These are phyloP conservation scores for Pangasianodon gigas DNA, from an alignment of 2,113 vertebrate species.

Conservation along the genomic window DNA sequence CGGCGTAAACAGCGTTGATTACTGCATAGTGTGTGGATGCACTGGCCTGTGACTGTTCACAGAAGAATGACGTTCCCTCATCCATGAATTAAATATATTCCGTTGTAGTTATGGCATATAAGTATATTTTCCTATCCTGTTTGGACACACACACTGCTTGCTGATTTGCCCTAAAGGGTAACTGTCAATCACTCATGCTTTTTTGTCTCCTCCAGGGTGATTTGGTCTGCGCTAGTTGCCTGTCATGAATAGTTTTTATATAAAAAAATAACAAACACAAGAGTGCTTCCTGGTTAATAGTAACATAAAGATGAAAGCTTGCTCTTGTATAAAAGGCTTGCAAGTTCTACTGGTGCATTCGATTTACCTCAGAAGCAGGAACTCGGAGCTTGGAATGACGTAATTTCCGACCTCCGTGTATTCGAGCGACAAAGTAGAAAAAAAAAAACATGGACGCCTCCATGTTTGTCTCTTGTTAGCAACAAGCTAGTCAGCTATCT, in stretches of 20 bases:
- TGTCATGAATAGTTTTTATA: not conserved
- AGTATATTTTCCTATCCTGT: not conserved
- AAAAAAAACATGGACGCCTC: not conserved
- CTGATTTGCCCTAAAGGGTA: too few relatives aligned
- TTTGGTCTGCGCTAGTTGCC: not conserved
- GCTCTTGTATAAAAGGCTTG: not conserved
- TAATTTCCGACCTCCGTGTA: too few relatives aligned
- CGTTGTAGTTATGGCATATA: not conserved
- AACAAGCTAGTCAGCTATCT: not conserved
- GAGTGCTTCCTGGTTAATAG: not conserved
- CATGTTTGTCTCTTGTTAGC: not conserved
- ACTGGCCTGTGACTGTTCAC: not conserved
- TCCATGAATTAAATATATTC: not conserved
- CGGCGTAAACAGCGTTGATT: not conserved
- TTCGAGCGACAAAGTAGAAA: too few relatives aligned
- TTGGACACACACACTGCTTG: not conserved
- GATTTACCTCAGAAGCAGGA: not conserved
- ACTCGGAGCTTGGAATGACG: not conserved
- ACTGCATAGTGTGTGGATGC: too few relatives aligned
- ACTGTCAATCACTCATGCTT: not conserved
- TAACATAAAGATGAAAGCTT: not conserved
- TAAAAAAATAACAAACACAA: not conserved
- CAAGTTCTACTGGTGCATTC: not conserved
- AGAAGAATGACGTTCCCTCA: not conserved
- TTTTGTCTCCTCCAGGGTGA: not conserved